Evolutionary conservation across 2,797 vertebrate genomes (phyloP).

Genomic region (Tiaroga cobitis): DNA sequence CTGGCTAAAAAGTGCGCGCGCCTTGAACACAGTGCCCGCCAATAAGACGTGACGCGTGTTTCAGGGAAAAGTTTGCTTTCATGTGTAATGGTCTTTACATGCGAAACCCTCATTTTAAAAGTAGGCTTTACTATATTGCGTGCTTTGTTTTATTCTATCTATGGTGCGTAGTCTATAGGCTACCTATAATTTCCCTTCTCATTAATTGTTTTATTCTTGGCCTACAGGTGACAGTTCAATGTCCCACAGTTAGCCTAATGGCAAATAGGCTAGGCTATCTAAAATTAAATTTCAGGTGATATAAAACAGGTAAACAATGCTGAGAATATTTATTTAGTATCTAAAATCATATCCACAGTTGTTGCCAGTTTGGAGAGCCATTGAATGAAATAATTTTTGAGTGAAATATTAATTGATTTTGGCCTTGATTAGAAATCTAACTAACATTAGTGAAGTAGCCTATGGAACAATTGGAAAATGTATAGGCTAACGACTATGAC

Average conservation of each 20-base stretch:
- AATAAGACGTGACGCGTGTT: neutral
- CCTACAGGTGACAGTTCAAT: neutral
- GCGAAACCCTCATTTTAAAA: neutral
- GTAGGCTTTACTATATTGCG: neutral
- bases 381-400: neutral
- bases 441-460: neutral
- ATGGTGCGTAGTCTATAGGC: neutral
- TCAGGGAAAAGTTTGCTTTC: neutral
- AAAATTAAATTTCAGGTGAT: neutral
- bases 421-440: neutral
- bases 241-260: neutral
- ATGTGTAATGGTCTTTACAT: neutral
- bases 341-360: neutral
- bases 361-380: neutral
- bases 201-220: neutral
- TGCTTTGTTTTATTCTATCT: neutral
- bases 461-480: neutral
- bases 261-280: neutral
- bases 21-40: conserved; percentile 26
- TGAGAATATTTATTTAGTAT: neutral
- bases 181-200: neutral
- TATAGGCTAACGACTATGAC: neutral
- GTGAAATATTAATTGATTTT: too few species aligned
- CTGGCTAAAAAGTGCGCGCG: conserved; percentile 56
- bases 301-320: conserved; percentile 8